Base-by-base conservation (phyloP, 2,888 invertebrate genomes). In the Drosophila nigricruria region DNA sequence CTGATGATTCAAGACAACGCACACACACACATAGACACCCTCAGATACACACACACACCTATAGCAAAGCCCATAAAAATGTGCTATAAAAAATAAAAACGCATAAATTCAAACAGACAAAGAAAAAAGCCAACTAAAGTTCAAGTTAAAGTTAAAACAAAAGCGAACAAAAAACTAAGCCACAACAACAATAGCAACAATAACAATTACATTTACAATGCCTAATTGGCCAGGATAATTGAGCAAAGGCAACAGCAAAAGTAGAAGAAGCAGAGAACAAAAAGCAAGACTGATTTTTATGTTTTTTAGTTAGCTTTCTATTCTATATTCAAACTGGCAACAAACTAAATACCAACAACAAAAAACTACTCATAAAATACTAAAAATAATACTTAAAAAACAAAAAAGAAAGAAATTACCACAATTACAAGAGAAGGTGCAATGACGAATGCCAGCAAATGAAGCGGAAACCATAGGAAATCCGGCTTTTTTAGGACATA, bases 201-300 rank as follows among this genome's bases (percentile, higher is more conserved):
- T 38, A 53, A 53, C 36, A 30, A 30, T 49, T 23, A 52, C 52
- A 20, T 61, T 25, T 57, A 63, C 62, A 64, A 79, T 78, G 68
- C 64, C 50, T 68, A 82, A 77, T 70, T 82, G 80, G 54, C 42
- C 58, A 47, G 60, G 27, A 45, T 25, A 57, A 49, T 62, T 58
- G 58, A 42, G 61, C 30, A 58, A 57, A 65, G 20, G 42, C 45
- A 54, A 54, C 53, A 34, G 23, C 10, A 5, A 54, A 49, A 49
- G 38, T 18, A 47, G 23, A 32, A 36, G n/a, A 16, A 27, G 30
- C 49, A 18, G 16, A 16, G 23, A 57, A 72, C 76, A 70, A 68
- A 68, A 66, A 81, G 90, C 82, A 91, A 90, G 91, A 91, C 89
- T 90, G 91, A 90, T 91, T 91, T 91, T 81, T 76, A 88, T 75